Percentiles rank a stretch among this genome's conserved stretches.
Evolutionary conservation across 2,113 vertebrate species (phyloP).

Genomic region (Brachypodius melanocephalos): DNA sequence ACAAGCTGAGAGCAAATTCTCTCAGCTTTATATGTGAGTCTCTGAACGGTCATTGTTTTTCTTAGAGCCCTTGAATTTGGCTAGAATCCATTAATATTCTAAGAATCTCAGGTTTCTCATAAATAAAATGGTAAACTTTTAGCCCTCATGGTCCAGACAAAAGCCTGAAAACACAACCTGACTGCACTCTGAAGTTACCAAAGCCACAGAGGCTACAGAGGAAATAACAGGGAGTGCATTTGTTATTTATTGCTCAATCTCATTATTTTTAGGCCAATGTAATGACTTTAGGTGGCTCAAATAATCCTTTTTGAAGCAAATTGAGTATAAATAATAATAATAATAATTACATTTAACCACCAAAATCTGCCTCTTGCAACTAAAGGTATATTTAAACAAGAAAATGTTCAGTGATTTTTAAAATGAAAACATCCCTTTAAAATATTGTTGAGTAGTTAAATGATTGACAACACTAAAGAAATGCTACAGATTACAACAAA

Average conservation of each 20-base stretch:
- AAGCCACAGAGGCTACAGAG: not conserved
- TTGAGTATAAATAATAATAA: not conserved
- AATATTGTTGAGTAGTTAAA: not conserved
- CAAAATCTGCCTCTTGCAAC: not conserved
- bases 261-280: not conserved
- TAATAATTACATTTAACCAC: not conserved
- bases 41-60: not conserved
- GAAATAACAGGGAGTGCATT: not conserved
- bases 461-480: not conserved
- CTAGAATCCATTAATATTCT: not conserved
- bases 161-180: not conserved
- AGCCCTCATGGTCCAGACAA: not conserved
- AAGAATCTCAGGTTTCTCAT: constrained; percentile 18
- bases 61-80: not conserved
- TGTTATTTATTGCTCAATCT: not conserved
- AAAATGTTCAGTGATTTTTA: not conserved
- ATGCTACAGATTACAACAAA: not conserved
- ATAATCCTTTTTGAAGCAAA: not conserved
- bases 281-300: not conserved
- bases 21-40: not conserved
- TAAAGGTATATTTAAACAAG: not conserved
- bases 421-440: not conserved
- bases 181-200: not conserved
- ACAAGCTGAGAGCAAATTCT: not conserved
- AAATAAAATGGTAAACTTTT: constrained; percentile 29